These are phyloP conservation scores for Heteronetta atricapilla DNA, from an alignment of 2,113 vertebrate species.

Conservation along the genomic window DNA sequence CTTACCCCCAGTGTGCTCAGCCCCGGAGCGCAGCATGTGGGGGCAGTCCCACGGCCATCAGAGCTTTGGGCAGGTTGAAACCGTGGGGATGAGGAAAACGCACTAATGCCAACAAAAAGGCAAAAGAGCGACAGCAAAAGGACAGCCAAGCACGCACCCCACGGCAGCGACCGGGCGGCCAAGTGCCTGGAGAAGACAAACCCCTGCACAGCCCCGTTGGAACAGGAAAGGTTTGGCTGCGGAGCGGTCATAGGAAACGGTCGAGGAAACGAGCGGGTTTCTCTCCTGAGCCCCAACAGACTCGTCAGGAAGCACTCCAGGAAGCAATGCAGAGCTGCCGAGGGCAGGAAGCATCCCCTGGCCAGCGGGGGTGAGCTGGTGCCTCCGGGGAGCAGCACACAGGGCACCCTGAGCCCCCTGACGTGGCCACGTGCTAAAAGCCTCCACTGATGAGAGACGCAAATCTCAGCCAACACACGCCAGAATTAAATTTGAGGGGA, in stretches of 20 bases:
- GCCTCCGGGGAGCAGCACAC: neutral
- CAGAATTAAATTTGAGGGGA: neutral
- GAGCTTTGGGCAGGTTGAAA: neutral
- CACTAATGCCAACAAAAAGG: neutral
- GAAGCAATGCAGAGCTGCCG: conserved; percentile 7
- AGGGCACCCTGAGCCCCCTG: neutral
- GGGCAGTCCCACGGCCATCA: neutral
- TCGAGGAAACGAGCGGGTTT: conserved; percentile 38
- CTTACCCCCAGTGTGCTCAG: neutral
- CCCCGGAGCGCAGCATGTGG: neutral
- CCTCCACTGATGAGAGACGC: neutral
- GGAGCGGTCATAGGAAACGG: conserved; percentile 38
- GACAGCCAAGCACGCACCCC: neutral
- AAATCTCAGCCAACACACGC: neutral
- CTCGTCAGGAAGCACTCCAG: conserved; percentile 55
- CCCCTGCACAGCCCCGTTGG: neutral
- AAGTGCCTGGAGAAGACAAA: neutral
- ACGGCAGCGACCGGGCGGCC: neutral
- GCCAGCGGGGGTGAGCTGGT: neutral
- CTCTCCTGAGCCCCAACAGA: conserved; percentile 32
- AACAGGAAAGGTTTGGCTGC: conserved; percentile 9
- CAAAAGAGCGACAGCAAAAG: neutral
- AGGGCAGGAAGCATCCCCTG: neutral
- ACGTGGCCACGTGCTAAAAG: neutral
- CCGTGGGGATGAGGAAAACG: neutral